Evolutionary conservation across 2,113 vertebrate genomes (phyloP).

Genomic region (Catharus fuscescens): DNA sequence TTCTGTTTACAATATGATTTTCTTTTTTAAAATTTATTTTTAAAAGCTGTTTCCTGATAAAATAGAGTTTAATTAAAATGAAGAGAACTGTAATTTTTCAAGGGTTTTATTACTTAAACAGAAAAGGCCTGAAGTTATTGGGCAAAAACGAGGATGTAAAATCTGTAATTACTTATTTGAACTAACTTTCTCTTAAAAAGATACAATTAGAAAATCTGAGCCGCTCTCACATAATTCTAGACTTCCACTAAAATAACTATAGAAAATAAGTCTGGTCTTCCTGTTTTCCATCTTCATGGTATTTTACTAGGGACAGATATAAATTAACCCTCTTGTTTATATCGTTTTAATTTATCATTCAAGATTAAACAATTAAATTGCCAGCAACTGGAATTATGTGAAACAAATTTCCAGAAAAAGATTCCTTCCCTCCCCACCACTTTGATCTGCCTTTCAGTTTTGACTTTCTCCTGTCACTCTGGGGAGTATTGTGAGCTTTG

Average conservation of each 20-base stretch:
- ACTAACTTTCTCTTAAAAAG: not conserved
- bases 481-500: not conserved
- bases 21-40: not conserved
- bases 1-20: not conserved
- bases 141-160: fast-evolving
- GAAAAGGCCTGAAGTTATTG: not conserved
- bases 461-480: not conserved
- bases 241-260: not conserved
- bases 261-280: not conserved
- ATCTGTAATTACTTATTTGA: not conserved
- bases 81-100: not conserved
- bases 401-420: not conserved
- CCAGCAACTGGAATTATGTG: not conserved
- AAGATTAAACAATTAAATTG: not conserved
- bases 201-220: not conserved
- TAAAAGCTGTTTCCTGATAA: not conserved
- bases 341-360: not conserved
- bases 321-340: not conserved
- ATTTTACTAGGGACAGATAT: not conserved
- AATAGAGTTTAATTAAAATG: not conserved
- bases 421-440: not conserved
- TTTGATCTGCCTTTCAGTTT: not conserved
- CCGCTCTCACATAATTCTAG: not conserved
- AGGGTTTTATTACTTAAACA: not conserved
- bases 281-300: not conserved